Conservation (phyloP, 2,113 vertebrate genomes). For the Onychostruthus taczanowskii region DNA sequence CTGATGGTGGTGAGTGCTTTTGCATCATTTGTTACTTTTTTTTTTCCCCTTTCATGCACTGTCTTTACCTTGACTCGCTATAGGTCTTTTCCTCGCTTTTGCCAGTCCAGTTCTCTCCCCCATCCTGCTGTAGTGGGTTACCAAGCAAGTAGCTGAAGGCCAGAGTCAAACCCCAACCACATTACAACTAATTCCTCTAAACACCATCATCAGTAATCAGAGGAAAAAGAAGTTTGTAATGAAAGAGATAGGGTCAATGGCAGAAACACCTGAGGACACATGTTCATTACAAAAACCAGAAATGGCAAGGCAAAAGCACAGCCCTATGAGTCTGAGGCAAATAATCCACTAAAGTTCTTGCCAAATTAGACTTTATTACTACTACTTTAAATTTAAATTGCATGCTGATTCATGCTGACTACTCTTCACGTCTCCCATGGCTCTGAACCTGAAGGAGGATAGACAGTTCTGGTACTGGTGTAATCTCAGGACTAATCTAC, state of each 20-base stretch:
- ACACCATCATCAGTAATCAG: background rate
- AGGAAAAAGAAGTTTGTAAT: background rate
- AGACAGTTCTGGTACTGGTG: constrained; percentile 15
- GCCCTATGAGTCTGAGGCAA: background rate
- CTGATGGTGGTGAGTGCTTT: background rate
- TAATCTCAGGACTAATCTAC: constrained; percentile 55
- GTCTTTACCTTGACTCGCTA: background rate
- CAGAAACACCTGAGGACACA: background rate
- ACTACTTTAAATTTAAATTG: constrained; percentile 27
- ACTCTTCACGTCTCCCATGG: background rate
- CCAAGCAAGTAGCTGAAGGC: background rate
- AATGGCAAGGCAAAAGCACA: background rate
- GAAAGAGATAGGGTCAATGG: background rate
- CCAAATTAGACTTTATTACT: constrained; percentile 3
- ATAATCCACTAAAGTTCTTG: background rate
- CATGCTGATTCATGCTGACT: constrained; percentile 27
- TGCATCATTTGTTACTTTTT: background rate
- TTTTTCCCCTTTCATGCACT: background rate
- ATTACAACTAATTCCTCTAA: background rate
- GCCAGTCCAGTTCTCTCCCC: background rate
- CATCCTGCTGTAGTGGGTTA: background rate
- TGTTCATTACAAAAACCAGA: background rate
- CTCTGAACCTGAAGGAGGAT: constrained; percentile 25
- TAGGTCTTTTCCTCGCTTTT: background rate
- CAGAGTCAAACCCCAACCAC: background rate